Conservation (phyloP, 2,113 vertebrate species). For the Zingel zingel region DNA sequence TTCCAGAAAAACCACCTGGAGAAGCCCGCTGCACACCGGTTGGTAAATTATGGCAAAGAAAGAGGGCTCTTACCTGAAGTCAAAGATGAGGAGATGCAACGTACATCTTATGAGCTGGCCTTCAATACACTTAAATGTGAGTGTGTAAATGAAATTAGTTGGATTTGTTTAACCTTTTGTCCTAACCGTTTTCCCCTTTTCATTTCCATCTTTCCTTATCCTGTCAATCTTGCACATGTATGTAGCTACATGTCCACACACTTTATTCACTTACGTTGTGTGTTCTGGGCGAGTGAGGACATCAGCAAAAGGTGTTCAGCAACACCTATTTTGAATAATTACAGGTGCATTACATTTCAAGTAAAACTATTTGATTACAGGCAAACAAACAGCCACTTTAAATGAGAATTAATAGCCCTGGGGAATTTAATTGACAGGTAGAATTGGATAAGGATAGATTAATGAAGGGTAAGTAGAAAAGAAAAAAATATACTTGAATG, state of each 20-base stretch:
- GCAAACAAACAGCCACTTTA: slow-evolving; percentile 35
- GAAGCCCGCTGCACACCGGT: slow-evolving; percentile 75
- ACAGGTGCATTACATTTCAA: slow-evolving; percentile 29
- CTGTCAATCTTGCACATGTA: background rate
- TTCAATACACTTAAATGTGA: slow-evolving; percentile 94
- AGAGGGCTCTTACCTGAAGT: slow-evolving; percentile 55
- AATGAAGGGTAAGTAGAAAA: slow-evolving; percentile 56
- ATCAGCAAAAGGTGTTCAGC: slow-evolving; percentile 8
- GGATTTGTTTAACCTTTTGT: background rate
- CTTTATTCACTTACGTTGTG: background rate
- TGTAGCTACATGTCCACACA: background rate
- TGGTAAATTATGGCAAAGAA: slow-evolving; percentile 85
- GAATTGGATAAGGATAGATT: slow-evolving; percentile 72
- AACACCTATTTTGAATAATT: slow-evolving; percentile 31
- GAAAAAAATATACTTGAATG: slow-evolving; percentile 42
- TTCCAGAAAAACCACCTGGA: slow-evolving; percentile 86
- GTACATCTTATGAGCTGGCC: slow-evolving; percentile 86
- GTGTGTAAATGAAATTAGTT: slow-evolving; percentile 60
- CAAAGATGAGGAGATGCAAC: slow-evolving; percentile 80
- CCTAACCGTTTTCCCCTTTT: background rate
- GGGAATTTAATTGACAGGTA: slow-evolving; percentile 56
- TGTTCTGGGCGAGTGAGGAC: background rate
- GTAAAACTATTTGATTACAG: slow-evolving; percentile 37
- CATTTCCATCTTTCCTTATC: background rate
- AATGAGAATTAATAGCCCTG: slow-evolving; percentile 54